Conservation (phyloP, 2,888 invertebrate genomes). For the Miltochrista miniata region DNA sequence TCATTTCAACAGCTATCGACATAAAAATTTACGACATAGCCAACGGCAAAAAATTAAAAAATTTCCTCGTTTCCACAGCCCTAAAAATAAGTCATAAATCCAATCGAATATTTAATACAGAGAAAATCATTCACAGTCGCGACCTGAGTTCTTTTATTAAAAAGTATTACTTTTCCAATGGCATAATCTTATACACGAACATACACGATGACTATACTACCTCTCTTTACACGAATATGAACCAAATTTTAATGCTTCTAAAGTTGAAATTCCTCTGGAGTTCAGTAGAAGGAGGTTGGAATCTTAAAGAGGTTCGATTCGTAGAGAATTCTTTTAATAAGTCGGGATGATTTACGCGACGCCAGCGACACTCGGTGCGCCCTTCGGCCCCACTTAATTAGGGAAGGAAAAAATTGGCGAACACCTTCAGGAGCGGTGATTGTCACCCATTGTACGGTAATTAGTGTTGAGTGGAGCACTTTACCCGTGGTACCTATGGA, state of each 20-base stretch:
- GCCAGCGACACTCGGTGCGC: conserved; percentile 72
- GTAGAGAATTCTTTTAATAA: conserved; percentile 78
- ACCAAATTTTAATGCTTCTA: conserved; percentile 11
- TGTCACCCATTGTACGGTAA: conserved; percentile 23
- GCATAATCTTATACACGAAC: conserved; percentile 43
- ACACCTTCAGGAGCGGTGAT: conserved; percentile 38
- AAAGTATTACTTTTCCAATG: conserved; percentile 49
- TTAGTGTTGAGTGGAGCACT: conserved; percentile 21
- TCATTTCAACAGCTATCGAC: conserved; percentile 32
- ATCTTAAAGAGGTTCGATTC: conserved; percentile 76
- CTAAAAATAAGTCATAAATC: conserved; percentile 49
- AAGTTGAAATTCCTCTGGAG: conserved; percentile 18
- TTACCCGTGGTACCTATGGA: background rate
- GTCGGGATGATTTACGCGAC: conserved; percentile 77
- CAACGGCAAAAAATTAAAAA: conserved; percentile 38
- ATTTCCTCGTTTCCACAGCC: conserved; percentile 37
- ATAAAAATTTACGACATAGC: conserved; percentile 39
- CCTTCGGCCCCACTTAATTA: conserved; percentile 55
- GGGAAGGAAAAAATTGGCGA: conserved; percentile 63
- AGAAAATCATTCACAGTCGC: conserved; percentile 51
- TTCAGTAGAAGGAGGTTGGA: conserved; percentile 45
- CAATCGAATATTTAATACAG: conserved; percentile 59
- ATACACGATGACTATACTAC: conserved; percentile 32
- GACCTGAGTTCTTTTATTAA: conserved; percentile 48
- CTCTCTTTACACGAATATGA: conserved; percentile 5